These are phyloP conservation scores for Cladopsammia gracilis DNA, from an alignment of 64 coral and sea anemone genomes.

Conservation along the genomic window DNA sequence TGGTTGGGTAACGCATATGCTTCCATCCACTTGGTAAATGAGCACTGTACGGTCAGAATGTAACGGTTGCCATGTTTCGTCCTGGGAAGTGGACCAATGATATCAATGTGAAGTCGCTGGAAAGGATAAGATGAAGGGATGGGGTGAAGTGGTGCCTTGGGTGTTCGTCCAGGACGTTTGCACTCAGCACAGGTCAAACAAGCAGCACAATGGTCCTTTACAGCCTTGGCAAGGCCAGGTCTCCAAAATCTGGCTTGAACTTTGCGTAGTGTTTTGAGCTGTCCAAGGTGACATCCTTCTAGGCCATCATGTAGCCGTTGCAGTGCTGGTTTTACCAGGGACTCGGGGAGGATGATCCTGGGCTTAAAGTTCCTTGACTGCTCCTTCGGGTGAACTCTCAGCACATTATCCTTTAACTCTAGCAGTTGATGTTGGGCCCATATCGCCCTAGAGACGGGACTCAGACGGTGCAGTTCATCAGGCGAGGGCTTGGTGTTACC, in stretches of 20 bases:
- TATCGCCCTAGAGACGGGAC: slow-evolving; percentile 1
- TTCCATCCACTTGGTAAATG: slow-evolving; percentile 57
- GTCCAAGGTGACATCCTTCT: slow-evolving; percentile 62
- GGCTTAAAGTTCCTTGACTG: slow-evolving; percentile 41
- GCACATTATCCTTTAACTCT: slow-evolving; percentile 15
- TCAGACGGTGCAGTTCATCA: background rate
- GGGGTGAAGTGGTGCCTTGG: slow-evolving; percentile 42
- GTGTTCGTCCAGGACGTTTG: slow-evolving; percentile 20
- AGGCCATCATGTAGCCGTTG: slow-evolving; percentile 65
- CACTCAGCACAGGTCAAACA: slow-evolving; percentile 66
- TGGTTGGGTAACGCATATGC: slow-evolving; percentile 59
- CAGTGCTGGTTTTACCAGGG: slow-evolving; percentile 46
- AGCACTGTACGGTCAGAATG: slow-evolving; percentile 60
- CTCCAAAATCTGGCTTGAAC: slow-evolving; percentile 69
- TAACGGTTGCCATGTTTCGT: slow-evolving; percentile 57
- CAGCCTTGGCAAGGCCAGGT: slow-evolving; percentile 35
- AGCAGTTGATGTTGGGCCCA: slow-evolving; percentile 11
- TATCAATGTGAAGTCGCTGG: slow-evolving; percentile 66
- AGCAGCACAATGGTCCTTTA: slow-evolving; percentile 28
- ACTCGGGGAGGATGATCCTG: slow-evolving; percentile 43
- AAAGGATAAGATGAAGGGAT: slow-evolving; percentile 62
- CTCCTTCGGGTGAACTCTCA: background rate
- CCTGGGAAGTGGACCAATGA: slow-evolving; percentile 6
- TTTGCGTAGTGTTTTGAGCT: slow-evolving; percentile 61
- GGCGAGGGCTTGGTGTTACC: background rate